Conservation (phyloP, 2,888 invertebrate genomes). For the Drosophila nigricruria region DNA sequence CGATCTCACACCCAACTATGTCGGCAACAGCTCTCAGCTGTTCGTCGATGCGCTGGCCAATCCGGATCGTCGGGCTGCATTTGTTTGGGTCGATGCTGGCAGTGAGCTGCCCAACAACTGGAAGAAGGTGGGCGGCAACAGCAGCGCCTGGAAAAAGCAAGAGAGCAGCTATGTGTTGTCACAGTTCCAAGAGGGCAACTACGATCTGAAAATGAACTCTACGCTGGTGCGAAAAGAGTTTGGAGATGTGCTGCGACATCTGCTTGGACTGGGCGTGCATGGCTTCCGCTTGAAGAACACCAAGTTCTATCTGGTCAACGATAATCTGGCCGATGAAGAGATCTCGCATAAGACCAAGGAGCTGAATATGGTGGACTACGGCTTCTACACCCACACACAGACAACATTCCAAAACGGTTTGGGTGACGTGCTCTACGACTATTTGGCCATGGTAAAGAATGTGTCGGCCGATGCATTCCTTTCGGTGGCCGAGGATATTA, state of each 20-base stretch:
- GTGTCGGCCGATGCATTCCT: conserved; percentile 86
- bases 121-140: conserved; percentile 86
- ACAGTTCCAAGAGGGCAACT: conserved; percentile 89
- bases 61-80: conserved; percentile 89
- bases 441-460: conserved; percentile 88
- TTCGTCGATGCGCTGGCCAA: conserved; percentile 88
- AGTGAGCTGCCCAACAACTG: conserved; percentile 89
- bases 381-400: conserved; percentile 88
- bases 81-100: conserved; percentile 89
- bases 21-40: conserved; percentile 89
- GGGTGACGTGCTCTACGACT: conserved; percentile 87
- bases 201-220: conserved; percentile 94
- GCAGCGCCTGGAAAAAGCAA: conserved; percentile 81
- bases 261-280: conserved; percentile 91
- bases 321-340: conserved; percentile 86
- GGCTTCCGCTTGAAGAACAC: conserved; percentile 91
- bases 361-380: conserved; percentile 86
- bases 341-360: conserved; percentile 63
- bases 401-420: conserved; percentile 88
- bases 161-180: conserved; percentile 89
- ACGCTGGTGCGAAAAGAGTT: conserved; percentile 88
- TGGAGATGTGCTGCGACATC: conserved; percentile 88
- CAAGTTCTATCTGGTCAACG: conserved; percentile 87
- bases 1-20: conserved; percentile 91
- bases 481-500: conserved; percentile 83